Conservation (phyloP, 2,888 invertebrate species). For the Acheta domesticus region DNA sequence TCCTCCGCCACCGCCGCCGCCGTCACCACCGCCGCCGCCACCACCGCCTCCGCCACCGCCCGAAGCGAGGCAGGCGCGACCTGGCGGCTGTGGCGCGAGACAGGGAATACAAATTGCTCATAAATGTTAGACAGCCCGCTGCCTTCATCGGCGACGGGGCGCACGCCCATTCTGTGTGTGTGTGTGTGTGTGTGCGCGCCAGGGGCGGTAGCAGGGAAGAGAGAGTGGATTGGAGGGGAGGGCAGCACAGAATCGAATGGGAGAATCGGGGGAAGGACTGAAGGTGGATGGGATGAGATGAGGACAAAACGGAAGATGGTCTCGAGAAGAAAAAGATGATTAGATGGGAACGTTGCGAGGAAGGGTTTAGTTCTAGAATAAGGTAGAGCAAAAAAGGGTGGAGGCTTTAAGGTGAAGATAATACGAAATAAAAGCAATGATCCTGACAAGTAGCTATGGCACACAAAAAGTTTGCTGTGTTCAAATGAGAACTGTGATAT, state of each 20-base stretch:
- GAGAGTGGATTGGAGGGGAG: neutral
- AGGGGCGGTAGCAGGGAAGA: neutral
- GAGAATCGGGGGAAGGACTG: too few relatives aligned
- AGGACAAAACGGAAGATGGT: too few relatives aligned
- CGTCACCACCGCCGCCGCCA: neutral
- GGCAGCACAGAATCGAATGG: neutral
- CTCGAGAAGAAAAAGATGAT: too few relatives aligned
- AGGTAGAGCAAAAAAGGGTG: too few relatives aligned
- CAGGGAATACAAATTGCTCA: constrained; percentile 18
- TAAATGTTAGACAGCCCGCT: constrained; percentile 5
- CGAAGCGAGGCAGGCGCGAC: neutral
- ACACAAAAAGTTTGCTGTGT: too few relatives aligned
- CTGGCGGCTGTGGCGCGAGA: neutral
- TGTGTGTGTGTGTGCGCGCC: neutral
- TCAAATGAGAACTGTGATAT: too few relatives aligned
- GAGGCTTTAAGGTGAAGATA: too few relatives aligned
- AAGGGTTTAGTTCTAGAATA: too few relatives aligned
- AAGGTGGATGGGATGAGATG: too few relatives aligned
- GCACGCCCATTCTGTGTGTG: neutral
- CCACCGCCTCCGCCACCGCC: neutral
- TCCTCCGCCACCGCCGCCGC: neutral
- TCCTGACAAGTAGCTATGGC: too few relatives aligned
- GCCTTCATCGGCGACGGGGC: neutral
- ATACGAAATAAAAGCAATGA: too few relatives aligned
- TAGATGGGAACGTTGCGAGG: too few relatives aligned